Base-by-base conservation (phyloP, 2,113 vertebrate species). In the Upupa epops region DNA sequence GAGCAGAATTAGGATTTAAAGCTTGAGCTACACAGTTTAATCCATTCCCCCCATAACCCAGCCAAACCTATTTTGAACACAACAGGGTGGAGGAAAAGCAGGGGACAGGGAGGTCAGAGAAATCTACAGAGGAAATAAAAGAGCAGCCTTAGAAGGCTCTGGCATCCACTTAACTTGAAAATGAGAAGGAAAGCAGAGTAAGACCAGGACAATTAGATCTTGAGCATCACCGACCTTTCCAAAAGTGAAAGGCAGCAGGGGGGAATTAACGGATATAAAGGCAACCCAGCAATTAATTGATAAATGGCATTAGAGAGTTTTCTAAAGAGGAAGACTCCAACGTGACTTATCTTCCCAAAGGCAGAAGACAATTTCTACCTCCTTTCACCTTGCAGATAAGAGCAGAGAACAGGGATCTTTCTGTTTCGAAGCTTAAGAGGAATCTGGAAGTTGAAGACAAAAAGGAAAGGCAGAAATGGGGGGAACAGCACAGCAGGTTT, bases 381-480 rank as follows among this genome's bases (percentile, higher is more conserved):
- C 70, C 83, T 96, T 96, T 96, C 96, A 95, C 96, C 95, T 96
- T 97, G 96, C 63, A 92, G 94, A 96, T 96, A 96, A 97, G 91
- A 89, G 76, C 78, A 31, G 61, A 13, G 79, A 86, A 59, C 21
- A 6, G 61, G 91, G 64, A 74, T 48, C 76, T 85, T 61, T 52
- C 36, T 0, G 2, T 52, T 74, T 20, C 9, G 29, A 77, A 72
- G 92, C 74, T 81, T 15, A 6, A 90, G 63, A 76, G 86, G 81
- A 19, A 42, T 84, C 51, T 65, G 75, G 60, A 88, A 81, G 69
- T 69, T 42, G 86, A 63, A 22, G 91, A 59, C 60, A 88, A 77
- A 83, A 70, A 63, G 22, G 40, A 18, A 66, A 34, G 31, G 70
- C 11, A 11, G 61, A 64, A 69, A 26, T 6, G 34, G 49, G 55